Percentiles rank a stretch among this genome's conserved stretches.
Evolutionary conservation across 2,888 invertebrate genomes (phyloP).

Genomic region (Luperina testacea): DNA sequence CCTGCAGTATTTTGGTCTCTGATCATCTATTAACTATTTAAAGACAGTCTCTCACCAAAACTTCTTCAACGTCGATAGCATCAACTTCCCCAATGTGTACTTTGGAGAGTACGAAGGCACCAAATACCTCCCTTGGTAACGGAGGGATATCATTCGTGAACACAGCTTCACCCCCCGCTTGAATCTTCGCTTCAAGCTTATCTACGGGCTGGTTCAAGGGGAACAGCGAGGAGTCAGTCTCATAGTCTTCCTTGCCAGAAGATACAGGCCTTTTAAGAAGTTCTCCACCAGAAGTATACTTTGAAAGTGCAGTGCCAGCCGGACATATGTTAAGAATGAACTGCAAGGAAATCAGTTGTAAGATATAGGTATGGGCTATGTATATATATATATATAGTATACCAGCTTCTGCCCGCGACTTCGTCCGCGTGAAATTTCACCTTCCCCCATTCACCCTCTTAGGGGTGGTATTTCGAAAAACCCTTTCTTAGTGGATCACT

Average conservation of each 20-base stretch:
- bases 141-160: conserved; percentile 92
- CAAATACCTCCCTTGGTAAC: conserved; percentile 91
- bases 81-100: conserved; percentile 90
- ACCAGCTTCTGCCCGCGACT: too few relatives aligned
- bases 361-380: not conserved
- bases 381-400: not conserved
- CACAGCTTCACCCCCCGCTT: conserved; percentile 92
- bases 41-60: conserved; percentile 87
- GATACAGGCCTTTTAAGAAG: conserved; percentile 90
- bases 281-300: conserved; percentile 87
- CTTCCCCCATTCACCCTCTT: too few relatives aligned
- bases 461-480: too few relatives aligned
- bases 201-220: conserved; percentile 92
- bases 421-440: too few relatives aligned
- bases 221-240: conserved; percentile 91
- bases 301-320: conserved; percentile 75
- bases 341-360: conserved; percentile 73
- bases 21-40: not conserved
- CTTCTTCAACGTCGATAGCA: conserved; percentile 90
- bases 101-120: conserved; percentile 92
- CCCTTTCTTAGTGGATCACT: too few relatives aligned
- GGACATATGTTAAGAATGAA: conserved; percentile 90
- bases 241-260: conserved; percentile 90
- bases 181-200: conserved; percentile 91
- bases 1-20: not conserved